A percentile compares a stretch with the other conserved stretches of the same genome.
Conservation (phyloP, 2,797 vertebrate species). For the Pipistrellus nathusii region DNA sequence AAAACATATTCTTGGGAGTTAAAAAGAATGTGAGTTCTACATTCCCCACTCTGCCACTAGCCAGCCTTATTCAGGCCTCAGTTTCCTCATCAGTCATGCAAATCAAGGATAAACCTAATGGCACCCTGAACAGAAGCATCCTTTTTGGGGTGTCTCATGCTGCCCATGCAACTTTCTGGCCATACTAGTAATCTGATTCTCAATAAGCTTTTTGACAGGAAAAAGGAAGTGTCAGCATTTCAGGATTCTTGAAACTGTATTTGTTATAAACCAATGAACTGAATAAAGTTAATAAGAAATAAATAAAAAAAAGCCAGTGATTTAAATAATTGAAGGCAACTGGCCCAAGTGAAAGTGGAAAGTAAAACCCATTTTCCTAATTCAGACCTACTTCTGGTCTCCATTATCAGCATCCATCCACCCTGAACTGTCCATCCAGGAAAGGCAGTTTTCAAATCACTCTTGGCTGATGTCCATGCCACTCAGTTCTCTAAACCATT, state of each 20-base stretch:
- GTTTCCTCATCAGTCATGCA: background rate
- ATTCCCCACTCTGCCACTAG: background rate
- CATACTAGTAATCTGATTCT: background rate
- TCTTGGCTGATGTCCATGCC: background rate
- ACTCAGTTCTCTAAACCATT: slow-evolving; percentile 13
- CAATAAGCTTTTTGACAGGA: slow-evolving; percentile 31
- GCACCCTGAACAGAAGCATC: background rate
- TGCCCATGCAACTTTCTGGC: background rate
- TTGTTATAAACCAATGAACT: slow-evolving; percentile 36
- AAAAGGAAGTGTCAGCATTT: slow-evolving; percentile 14
- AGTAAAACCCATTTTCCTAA: background rate
- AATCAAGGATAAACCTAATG: background rate
- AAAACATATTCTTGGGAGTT: background rate
- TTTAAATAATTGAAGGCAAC: slow-evolving; percentile 21
- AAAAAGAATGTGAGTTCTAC: background rate
- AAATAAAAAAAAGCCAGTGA: slow-evolving; percentile 12
- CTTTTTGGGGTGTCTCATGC: background rate
- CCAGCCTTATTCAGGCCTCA: background rate
- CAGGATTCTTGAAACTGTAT: background rate
- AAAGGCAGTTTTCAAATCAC: slow-evolving; percentile 21
- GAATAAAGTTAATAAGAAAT: background rate
- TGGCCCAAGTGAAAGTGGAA: background rate
- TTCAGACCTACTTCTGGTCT: background rate
- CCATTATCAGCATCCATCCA: background rate
- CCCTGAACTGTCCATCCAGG: background rate